Conservation (phyloP, 2,888 invertebrate species). For the Coenonympha arcania region DNA sequence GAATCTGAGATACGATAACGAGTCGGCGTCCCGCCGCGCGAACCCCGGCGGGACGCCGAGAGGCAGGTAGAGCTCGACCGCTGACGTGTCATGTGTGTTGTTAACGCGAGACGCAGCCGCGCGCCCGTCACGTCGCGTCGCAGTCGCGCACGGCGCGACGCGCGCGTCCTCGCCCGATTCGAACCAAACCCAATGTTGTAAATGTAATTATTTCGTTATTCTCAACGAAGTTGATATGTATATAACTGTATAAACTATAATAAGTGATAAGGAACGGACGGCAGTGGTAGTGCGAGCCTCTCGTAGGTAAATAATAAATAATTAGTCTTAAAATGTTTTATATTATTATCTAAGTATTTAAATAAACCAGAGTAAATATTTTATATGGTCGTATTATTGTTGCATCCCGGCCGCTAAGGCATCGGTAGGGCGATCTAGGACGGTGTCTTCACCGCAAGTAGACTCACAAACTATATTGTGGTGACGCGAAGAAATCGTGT, state of each 20-base stretch:
- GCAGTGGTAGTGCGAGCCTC: constrained; percentile 42
- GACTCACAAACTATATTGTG: neutral
- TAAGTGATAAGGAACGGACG: constrained; percentile 34
- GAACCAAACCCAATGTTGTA: constrained; percentile 36
- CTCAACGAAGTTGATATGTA: constrained; percentile 41
- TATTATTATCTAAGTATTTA: constrained; percentile 67
- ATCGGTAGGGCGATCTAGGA: constrained; percentile 28
- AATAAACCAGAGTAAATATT: constrained; percentile 69
- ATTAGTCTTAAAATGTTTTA: constrained; percentile 65
- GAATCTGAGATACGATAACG: constrained; percentile 59
- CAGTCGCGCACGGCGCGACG: constrained; percentile 10
- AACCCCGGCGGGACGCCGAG: neutral
- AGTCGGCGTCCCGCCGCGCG: neutral
- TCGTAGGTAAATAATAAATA: constrained; percentile 54
- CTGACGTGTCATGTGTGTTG: neutral
- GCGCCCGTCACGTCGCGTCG: constrained; percentile 8
- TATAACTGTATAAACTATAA: constrained; percentile 39
- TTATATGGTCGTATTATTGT: constrained; percentile 59
- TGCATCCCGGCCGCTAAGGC: constrained; percentile 50
- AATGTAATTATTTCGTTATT: constrained; percentile 40
- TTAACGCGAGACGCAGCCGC: neutral
- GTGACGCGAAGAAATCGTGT: neutral
- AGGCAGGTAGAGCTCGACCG: neutral
- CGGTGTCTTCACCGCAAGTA: neutral
- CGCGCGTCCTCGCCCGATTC: constrained; percentile 30